These are phyloP conservation scores for Epicauta chinensis DNA, from an alignment of 1,140 invertebrate species.

Conservation along the genomic window DNA sequence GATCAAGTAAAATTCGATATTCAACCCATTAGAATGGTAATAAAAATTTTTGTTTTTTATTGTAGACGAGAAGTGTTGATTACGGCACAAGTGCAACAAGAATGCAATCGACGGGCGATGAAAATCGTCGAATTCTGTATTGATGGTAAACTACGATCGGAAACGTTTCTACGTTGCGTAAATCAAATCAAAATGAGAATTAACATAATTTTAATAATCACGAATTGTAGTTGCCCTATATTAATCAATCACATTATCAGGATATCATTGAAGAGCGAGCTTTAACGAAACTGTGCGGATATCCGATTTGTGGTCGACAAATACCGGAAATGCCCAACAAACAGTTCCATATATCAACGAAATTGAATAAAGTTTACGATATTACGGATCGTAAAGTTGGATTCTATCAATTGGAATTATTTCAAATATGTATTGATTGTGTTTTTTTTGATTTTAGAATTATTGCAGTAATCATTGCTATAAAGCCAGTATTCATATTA, in stretches of 20 bases:
- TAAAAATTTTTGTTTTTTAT: constrained; percentile 7
- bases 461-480: constrained; percentile 80
- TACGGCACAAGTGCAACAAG: constrained; percentile 34
- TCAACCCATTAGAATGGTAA: neutral
- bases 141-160: constrained; percentile 35
- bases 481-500: constrained; percentile 67
- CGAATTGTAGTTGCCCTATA: constrained; percentile 55
- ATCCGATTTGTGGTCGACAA: constrained; percentile 64
- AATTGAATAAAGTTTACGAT: constrained; percentile 79
- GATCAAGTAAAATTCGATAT: constrained; percentile 27
- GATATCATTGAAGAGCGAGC: constrained; percentile 79
- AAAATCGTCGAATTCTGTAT: constrained; percentile 39
- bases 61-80: constrained; percentile 31
- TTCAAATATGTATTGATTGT: neutral
- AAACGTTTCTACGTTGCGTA: constrained; percentile 38
- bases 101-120: constrained; percentile 34
- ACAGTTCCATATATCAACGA: constrained; percentile 70
- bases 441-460: constrained; percentile 45
- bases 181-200: constrained; percentile 10
- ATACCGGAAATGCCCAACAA: constrained; percentile 61
- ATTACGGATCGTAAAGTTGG: constrained; percentile 68
- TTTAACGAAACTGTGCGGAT: constrained; percentile 74
- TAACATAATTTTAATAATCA: constrained; percentile 4
- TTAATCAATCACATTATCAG: constrained; percentile 68
- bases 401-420: neutral